Percentiles rank a stretch among this genome's conserved stretches.
phyloP scores from a whole-genome alignment of 1,140 invertebrate genomes.

The Contarinia nasturtii region DNA sequence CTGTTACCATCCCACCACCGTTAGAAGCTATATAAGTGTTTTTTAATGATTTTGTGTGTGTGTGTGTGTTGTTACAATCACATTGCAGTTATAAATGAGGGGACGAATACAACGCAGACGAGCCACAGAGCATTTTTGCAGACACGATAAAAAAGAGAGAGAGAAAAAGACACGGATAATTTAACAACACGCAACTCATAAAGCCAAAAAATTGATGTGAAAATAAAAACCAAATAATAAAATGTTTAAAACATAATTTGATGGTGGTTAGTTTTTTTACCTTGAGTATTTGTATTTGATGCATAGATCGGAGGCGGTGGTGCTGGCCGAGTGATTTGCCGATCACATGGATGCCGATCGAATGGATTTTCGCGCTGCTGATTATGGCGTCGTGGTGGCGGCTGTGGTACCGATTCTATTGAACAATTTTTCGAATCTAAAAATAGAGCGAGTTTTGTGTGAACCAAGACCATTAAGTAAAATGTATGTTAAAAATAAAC shows the following conservation, averaged over 20 bases:
- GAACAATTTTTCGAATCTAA: too few relatives aligned
- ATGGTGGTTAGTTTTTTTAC: background rate
- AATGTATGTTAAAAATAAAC: background rate
- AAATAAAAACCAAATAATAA: background rate
- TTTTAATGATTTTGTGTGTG: too few relatives aligned
- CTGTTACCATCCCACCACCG: too few relatives aligned
- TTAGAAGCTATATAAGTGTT: too few relatives aligned
- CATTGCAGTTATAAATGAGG: too few relatives aligned
- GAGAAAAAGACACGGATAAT: constrained; percentile 1
- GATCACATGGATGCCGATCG: constrained; percentile 35
- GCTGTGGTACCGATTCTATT: constrained; percentile 25
- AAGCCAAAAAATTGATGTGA: constrained; percentile 8
- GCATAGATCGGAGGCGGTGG: constrained; percentile 6
- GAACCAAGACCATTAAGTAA: background rate
- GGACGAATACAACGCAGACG: too few relatives aligned
- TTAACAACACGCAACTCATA: constrained; percentile 2
- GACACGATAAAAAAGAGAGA: constrained; percentile 7
- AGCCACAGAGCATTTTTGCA: constrained; percentile 7
- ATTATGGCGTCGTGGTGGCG: constrained; percentile 44
- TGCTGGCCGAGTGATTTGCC: constrained; percentile 10
- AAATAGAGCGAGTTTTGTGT: too few relatives aligned
- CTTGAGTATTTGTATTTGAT: constrained; percentile 15
- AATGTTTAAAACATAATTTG: constrained; percentile 8
- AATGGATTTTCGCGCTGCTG: constrained; percentile 35
- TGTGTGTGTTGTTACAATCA: too few relatives aligned